Base-by-base conservation (phyloP, 1,140 invertebrate species). In the Drosophila bifasciata region DNA sequence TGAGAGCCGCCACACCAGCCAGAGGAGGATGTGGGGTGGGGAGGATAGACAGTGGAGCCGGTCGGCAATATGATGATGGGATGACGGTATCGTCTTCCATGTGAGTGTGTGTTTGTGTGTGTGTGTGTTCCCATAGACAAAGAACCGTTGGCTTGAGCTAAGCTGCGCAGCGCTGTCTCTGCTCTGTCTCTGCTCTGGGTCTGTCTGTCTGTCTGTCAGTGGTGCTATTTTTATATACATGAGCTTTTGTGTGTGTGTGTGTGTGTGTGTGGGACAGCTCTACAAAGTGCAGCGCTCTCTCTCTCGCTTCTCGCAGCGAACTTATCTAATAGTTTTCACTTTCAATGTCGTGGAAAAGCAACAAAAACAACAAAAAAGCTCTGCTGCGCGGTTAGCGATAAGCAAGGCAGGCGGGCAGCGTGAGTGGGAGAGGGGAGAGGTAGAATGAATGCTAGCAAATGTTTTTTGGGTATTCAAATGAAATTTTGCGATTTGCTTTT, bases 251-350 rank as follows among this genome's bases (percentile, higher is more conserved):
- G 13, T 43, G 13, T 36, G 7, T 25, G 23, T 23, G 23, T 32
- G 45, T 45, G 5, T 13, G 21, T 25, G 11, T 40, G 13, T 50
- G 40, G 36, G 36, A 41, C 49, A 49, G 32, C 39, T 55, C 28
- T 58, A 73, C 62, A 83, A 74, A 78, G 63, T 81, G 79, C 79
- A 83, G 48, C 57, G 63, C 69, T 69, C 63, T 52, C 32, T 36
- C 11, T 3, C 32, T 13, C 32, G 13, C 78, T 43, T 51, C 62
- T 15, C 58, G 57, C 28, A 17, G 16, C 28, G 32, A 28, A 59
- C 77, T 86, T 85, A 85, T 80, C 77, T 86, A 79, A 85, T 85
- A 85, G 81, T 85, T 85, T 85, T 85, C 81, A 85, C 81, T 85
- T 85, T 85, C 81, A 85, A 80, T 86, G 81, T 50, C 75, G 67